Evolutionary conservation across 2,888 invertebrate species (phyloP).

Genomic region (Aphrophora alni): DNA sequence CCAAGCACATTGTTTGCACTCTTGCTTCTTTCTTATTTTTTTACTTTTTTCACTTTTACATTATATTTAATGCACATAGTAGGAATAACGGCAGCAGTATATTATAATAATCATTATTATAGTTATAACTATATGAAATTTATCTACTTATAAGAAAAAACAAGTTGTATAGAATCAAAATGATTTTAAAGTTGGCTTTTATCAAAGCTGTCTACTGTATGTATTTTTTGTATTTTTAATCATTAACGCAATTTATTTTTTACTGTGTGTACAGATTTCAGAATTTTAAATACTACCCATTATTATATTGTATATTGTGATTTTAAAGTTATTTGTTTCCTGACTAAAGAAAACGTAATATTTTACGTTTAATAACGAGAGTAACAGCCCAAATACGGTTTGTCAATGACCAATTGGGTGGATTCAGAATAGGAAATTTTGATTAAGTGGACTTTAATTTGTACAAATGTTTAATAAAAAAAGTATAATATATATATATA

Average conservation of each 20-base stretch:
- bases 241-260: neutral
- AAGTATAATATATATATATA: neutral
- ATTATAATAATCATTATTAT: conserved; percentile 19
- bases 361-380: neutral
- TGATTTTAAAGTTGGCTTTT: conserved; percentile 39
- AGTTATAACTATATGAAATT: neutral
- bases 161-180: conserved; percentile 32
- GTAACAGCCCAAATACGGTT: neutral
- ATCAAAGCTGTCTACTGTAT: conserved; percentile 31
- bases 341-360: neutral
- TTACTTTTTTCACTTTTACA: conserved; percentile 2
- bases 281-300: neutral
- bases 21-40: conserved; percentile 51
- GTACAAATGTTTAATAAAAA: neutral
- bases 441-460: neutral
- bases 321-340: neutral
- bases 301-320: neutral
- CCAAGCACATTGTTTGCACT: conserved; percentile 91
- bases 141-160: neutral
- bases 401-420: neutral
- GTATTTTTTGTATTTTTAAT: conserved; percentile 37
- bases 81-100: conserved; percentile 22
- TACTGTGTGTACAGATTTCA: neutral
- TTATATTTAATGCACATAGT: conserved; percentile 10
- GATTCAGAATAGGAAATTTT: neutral